Conservation (phyloP, 2,797 vertebrate species). For the Anniella stebbinsi region DNA sequence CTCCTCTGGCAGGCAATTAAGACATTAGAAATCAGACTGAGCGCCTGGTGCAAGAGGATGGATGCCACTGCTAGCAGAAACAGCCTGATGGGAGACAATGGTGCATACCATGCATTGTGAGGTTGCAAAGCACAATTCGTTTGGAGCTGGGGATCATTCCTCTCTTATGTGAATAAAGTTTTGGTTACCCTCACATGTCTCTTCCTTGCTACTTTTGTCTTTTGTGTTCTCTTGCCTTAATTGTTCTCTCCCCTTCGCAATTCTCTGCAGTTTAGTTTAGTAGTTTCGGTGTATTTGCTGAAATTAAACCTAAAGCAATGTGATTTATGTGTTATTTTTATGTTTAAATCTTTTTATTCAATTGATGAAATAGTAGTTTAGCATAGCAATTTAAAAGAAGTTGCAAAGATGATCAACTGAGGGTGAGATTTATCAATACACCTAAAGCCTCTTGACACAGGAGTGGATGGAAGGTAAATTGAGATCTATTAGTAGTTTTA, state of each 20-base stretch:
- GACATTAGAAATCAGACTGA: conserved; percentile 58
- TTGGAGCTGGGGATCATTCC: conserved; percentile 5
- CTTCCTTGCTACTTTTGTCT: conserved; percentile 1
- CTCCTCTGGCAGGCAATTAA: conserved; percentile 56
- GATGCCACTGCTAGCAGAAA: conserved; percentile 53
- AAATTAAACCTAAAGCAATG: neutral
- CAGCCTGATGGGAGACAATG: conserved; percentile 33
- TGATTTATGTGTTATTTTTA: neutral
- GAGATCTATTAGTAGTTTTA: too few relatives aligned
- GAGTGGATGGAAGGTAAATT: too few relatives aligned
- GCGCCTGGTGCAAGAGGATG: conserved; percentile 31
- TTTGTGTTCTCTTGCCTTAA: conserved; percentile 9
- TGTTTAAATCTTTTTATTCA: neutral
- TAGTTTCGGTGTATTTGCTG: neutral
- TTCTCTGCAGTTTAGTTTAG: neutral
- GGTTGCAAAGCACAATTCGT: conserved; percentile 9
- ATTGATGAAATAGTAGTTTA: neutral
- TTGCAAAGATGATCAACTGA: neutral
- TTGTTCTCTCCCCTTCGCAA: conserved; percentile 17
- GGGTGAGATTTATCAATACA: neutral
- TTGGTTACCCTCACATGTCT: conserved; percentile 25
- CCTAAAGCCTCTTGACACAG: neutral
- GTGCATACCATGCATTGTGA: conserved; percentile 17
- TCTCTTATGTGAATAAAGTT: conserved; percentile 26
- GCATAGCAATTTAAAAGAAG: conserved; percentile 9